Evolutionary conservation across 2,888 invertebrate genomes (phyloP), one percentile per base, ranked within the genome.

Genomic region (Phytoseiulus persimilis): DNA sequence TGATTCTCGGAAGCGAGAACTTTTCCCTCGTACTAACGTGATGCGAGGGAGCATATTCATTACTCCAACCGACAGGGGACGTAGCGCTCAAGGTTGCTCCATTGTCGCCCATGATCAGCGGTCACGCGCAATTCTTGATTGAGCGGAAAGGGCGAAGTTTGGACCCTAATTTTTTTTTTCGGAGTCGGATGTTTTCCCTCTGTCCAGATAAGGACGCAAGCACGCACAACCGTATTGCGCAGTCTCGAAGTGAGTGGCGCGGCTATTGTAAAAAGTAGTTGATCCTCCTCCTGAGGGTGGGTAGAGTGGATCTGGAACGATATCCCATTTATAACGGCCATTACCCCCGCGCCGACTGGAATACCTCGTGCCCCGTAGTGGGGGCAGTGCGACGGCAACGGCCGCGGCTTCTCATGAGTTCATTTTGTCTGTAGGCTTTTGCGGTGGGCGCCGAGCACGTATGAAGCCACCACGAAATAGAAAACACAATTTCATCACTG

Each of bases 251-350:
- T 65, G 28, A 65, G 65, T 18, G 14, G 65, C 65, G 65, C 65
- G 65, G 65, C 65, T 65, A 65, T 65, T 65, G 65, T 65, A 65
- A 65, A 65, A 65, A 65, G 87, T 6, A n/a, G 33, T 87, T 87
- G 87, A 87, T 87, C 87, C 87, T 87, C 87, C 31, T 9, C 83
- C 28, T 39, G 33, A n/a, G 87, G 87, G 33, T 45, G 87, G 39
- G 33, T 11, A 32, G 87, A 33, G 33, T 33, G 45, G 87, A 87
- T 87, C 87, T 87, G 87, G 87, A 87, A 87, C 33, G 87, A 87
- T 87, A 45, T 87, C 32, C 87, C 87, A 87, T 87, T 87, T 87
- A 87, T 87, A 87, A 87, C 87, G 65, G 65, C 65, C 65, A 65
- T 65, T 65, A 65, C 65, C 65, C 65, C 65, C 65, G 65, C 65